Evolutionary conservation across 2,797 vertebrate genomes (phyloP).

Genomic region (Heteromormyrus szaboi): DNA sequence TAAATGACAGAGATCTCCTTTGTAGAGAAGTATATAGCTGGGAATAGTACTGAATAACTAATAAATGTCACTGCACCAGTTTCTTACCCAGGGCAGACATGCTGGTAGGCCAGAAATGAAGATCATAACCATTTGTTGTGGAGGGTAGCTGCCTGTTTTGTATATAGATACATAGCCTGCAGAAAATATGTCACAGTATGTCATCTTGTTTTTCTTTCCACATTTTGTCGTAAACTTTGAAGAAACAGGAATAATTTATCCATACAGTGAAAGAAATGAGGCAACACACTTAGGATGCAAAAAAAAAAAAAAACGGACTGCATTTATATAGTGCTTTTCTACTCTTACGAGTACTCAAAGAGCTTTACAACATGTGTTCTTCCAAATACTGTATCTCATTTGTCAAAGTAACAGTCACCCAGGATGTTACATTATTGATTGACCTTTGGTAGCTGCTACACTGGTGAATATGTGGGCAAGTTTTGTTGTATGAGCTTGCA

Average conservation of each 20-base stretch:
- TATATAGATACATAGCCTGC: background rate
- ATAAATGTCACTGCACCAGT: background rate
- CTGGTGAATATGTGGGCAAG: background rate
- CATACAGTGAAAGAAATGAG: background rate
- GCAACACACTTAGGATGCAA: background rate
- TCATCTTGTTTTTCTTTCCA: background rate
- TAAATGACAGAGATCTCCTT: background rate
- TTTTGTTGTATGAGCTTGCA: background rate
- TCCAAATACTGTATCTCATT: background rate
- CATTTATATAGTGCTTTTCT: too few species aligned
- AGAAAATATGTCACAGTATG: background rate
- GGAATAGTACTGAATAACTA: background rate
- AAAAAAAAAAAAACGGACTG: background rate
- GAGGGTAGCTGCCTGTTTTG: background rate
- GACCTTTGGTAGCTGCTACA: background rate
- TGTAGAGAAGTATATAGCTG: background rate
- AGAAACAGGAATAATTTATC: background rate
- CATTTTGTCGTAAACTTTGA: background rate
- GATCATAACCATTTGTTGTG: background rate
- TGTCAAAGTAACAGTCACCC: background rate
- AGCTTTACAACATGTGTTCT: background rate
- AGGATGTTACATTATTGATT: background rate
- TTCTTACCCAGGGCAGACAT: background rate
- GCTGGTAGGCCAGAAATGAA: background rate
- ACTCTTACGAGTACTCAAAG: too few species aligned